Evolutionary conservation across 2,888 invertebrate genomes (phyloP).

Genomic region (Oligia strigilis): DNA sequence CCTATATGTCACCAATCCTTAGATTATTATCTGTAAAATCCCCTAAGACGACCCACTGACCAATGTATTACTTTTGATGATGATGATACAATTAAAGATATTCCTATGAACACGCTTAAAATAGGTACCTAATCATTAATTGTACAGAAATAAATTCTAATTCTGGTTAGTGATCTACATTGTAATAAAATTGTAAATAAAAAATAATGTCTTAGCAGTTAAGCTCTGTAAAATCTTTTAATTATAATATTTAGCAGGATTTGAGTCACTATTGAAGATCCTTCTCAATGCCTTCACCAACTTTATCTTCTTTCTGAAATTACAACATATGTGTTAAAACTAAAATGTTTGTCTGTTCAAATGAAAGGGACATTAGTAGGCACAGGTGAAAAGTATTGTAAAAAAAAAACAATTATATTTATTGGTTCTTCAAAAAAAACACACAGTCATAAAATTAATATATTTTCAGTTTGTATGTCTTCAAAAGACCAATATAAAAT

Average conservation of each 20-base stretch:
- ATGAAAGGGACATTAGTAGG: background rate
- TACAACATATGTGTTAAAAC: conserved; percentile 22
- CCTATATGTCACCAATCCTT: background rate
- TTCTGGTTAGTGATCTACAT: background rate
- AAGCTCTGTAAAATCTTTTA: background rate
- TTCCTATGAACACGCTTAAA: background rate
- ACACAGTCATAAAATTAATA: background rate
- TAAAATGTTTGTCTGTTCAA: background rate
- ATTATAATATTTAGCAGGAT: background rate
- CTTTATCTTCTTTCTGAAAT: conserved; percentile 47
- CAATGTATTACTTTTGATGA: background rate
- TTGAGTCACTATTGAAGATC: conserved; percentile 14
- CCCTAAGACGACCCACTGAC: too few relatives aligned
- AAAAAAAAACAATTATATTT: conserved; percentile 2
- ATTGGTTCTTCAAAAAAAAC: background rate
- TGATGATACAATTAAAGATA: background rate
- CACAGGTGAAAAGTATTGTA: background rate
- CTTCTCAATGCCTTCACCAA: conserved; percentile 9
- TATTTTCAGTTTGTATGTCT: conserved; percentile 96
- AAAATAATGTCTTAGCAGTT: background rate
- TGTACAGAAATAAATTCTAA: background rate
- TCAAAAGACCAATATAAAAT: conserved; percentile 95
- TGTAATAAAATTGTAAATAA: background rate
- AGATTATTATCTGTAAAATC: background rate
- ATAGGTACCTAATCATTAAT: background rate